Percentiles rank a stretch among this genome's conserved stretches.
Conservation (phyloP, 2,113 vertebrate genomes). For the Grus americana region DNA sequence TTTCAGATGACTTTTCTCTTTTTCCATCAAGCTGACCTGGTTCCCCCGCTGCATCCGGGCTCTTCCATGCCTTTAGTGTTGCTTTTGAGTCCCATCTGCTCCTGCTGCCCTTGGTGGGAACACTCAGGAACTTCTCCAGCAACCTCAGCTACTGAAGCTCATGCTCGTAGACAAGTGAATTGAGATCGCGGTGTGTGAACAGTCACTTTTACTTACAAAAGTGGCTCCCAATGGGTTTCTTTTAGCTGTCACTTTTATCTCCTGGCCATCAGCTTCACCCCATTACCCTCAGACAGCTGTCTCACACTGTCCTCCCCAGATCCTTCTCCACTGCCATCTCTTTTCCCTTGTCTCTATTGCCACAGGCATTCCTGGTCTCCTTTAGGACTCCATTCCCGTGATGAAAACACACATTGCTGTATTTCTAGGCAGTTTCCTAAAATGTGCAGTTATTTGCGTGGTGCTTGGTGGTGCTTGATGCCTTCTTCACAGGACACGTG, state of each 20-base stretch:
- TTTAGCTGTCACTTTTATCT: background rate
- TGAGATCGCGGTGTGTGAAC: background rate
- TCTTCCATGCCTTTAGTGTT: background rate
- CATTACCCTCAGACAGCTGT: background rate
- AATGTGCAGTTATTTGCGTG: background rate
- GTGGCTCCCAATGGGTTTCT: background rate
- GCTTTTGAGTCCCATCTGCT: background rate
- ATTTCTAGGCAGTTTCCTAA: background rate
- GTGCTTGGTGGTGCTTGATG: background rate
- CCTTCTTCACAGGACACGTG: accelerated
- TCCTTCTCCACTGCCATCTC: background rate
- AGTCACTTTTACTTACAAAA: background rate
- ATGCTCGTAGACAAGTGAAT: background rate
- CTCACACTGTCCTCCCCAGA: background rate
- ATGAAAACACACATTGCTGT: background rate
- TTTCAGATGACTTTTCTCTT: background rate
- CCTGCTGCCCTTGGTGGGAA: background rate
- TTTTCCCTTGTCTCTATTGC: background rate
- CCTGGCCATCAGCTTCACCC: background rate
- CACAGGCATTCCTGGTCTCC: background rate
- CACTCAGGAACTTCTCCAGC: background rate
- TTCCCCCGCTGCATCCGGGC: background rate
- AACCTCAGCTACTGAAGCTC: background rate
- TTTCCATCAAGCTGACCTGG: background rate
- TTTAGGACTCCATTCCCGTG: background rate